Conservation (phyloP, 1,140 invertebrate genomes). For the Dreissena rostriformis region DNA sequence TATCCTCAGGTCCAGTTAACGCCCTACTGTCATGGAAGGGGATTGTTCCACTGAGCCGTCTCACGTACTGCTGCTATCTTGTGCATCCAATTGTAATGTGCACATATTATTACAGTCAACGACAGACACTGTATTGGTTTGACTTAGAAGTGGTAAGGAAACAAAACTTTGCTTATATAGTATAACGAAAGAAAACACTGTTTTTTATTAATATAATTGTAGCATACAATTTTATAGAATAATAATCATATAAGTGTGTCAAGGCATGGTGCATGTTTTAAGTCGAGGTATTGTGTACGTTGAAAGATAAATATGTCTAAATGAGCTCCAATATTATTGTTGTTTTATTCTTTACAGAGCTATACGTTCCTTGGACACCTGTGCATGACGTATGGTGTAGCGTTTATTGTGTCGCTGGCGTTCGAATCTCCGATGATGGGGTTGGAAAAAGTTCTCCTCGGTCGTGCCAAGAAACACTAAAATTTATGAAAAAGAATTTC, state of each 20-base stretch:
- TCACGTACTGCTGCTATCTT: slow-evolving; percentile 95
- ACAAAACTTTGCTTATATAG: not conserved
- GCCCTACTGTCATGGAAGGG: slow-evolving; percentile 89
- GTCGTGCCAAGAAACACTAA: not conserved
- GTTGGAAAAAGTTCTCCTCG: slow-evolving; percentile 85
- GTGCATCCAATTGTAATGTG: slow-evolving; percentile 85
- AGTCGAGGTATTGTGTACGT: too few relatives aligned
- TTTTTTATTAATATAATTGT: too few relatives aligned
- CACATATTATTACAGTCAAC: slow-evolving; percentile 40
- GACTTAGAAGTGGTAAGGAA: slow-evolving; percentile 59
- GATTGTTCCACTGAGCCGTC: slow-evolving; percentile 90
- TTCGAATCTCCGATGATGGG: slow-evolving; percentile 88
- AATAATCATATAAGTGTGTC: too few relatives aligned
- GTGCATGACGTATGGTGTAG: slow-evolving; percentile 84
- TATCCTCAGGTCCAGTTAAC: slow-evolving; percentile 84
- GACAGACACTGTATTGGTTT: slow-evolving; percentile 14
- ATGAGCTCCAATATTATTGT: not conserved
- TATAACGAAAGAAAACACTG: too few relatives aligned
- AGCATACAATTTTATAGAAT: too few relatives aligned
- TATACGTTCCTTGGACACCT: slow-evolving; percentile 64
- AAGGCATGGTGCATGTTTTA: too few relatives aligned
- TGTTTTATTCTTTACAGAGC: slow-evolving; percentile 49
- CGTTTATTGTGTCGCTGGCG: slow-evolving; percentile 85
- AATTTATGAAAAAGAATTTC: too few relatives aligned
- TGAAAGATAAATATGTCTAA: too few relatives aligned